Base-by-base conservation (phyloP, 2,888 invertebrate species). In the Crocallis elinguaria region DNA sequence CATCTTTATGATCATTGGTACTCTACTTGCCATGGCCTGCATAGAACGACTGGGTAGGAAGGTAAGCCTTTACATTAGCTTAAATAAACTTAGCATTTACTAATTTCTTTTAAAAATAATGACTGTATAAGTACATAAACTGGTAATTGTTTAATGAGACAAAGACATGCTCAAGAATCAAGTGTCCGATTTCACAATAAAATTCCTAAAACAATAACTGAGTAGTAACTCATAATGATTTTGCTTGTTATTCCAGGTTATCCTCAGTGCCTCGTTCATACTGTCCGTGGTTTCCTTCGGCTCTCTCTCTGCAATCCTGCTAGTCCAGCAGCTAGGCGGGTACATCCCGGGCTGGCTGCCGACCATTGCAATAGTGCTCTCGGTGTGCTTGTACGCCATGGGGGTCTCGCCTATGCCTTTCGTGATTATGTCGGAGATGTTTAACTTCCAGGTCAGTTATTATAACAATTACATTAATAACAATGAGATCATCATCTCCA, bases 381-480 rank as follows among this genome's bases (percentile, higher is more conserved):
- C 56, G 0, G 64, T 79, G 27, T 65, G 63, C 11, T 69, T 64
- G 32, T 82, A 76, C 38, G 73, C 80, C 0, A 71, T 64, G 9
- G 82, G 77, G 0, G 61, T 82, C 0, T 66, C 75, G 0, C 69
- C 79, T 0, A 36, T 82, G 1, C 81, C 82, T 0, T 82, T 70
- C 11, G 67, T 84, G 14, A 65, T 84, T 1, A 75, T 82, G 74
- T 65, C 82, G 0, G 84, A 84, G 49, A 71, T 79, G 57, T 79
- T 84, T 12, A 79, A 73, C 56, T 82, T 82, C 19, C 82, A 83
- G 63, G 84, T 79, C 37, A 62, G 57, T 19, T n/a, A 0, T 37
- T 29, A 32, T 19, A 14, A 25, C 42, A 12, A n/a, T n/a, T n/a
- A n/a, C n/a, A n/a, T n/a, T n/a, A n/a, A n/a, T n/a, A n/a, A n/a